Conservation (phyloP, 2,888 invertebrate genomes). For the Notodonta dromedarius region DNA sequence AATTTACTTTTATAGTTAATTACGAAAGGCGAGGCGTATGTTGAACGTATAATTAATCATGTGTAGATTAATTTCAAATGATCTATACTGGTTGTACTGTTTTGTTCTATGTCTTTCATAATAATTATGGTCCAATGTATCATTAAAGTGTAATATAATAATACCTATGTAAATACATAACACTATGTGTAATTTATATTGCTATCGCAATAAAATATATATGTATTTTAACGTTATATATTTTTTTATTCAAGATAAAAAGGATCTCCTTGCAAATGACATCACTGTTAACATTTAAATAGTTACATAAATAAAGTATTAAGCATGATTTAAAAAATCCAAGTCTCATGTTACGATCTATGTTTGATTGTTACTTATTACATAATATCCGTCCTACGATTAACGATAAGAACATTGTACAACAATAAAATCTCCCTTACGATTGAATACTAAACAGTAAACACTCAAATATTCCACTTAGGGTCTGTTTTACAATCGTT, state of each 20-base stretch:
- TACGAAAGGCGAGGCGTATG: no score
- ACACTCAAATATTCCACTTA: no score
- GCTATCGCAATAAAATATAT: conserved; percentile 32
- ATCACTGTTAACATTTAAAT: neutral
- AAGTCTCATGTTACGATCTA: neutral
- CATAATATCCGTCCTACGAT: no score
- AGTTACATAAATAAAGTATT: no score
- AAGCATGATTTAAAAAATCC: neutral
- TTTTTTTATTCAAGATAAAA: conserved; percentile 7
- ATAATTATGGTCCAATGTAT: conserved; percentile 25
- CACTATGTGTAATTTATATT: conserved; percentile 1
- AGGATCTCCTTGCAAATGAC: neutral
- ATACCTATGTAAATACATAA: conserved; percentile 38
- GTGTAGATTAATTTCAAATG: neutral
- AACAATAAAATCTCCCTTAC: no score
- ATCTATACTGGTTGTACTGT: neutral
- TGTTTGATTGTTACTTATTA: no score
- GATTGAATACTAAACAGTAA: no score
- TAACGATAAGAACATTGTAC: no score
- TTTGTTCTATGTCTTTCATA: conserved; percentile 7
- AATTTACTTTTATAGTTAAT: no score
- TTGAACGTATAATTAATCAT: no score
- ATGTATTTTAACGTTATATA: conserved; percentile 18
- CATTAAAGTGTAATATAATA: conserved; percentile 32
- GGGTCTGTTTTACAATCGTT: no score